Percentiles rank a stretch among this genome's conserved stretches.
These are phyloP conservation scores for Microcaecilia unicolor DNA, from an alignment of 2,797 vertebrate genomes.

Conservation along the genomic window DNA sequence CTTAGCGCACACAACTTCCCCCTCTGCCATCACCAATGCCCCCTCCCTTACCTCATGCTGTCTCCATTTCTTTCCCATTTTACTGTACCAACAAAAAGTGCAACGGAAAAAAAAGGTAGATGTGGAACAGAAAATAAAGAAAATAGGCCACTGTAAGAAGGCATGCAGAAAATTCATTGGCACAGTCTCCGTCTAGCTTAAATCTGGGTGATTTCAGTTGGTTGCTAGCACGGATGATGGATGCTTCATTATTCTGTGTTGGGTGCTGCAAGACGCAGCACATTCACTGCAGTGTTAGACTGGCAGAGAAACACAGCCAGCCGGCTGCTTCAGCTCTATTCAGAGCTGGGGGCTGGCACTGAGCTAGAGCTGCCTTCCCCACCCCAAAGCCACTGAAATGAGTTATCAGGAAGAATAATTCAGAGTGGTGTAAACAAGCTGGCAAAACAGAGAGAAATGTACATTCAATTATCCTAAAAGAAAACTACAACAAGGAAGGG, in stretches of 20 bases:
- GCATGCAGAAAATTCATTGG: neutral
- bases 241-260: neutral
- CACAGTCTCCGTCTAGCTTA: neutral
- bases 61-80: neutral
- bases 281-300: neutral
- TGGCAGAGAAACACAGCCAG: neutral
- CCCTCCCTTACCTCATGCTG: conserved; percentile 2
- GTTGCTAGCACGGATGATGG: neutral
- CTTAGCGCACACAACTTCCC: too few relatives aligned
- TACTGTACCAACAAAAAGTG: neutral
- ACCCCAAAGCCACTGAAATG: neutral
- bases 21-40: too few relatives aligned
- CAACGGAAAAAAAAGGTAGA: neutral
- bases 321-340: neutral
- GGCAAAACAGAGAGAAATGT: too few relatives aligned
- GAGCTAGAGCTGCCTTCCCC: neutral
- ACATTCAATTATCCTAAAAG: too few relatives aligned
- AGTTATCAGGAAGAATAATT: neutral
- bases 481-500: too few relatives aligned
- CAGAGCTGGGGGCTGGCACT: neutral
- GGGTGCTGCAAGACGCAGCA: neutral
- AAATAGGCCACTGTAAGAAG: neutral
- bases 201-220: neutral
- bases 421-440: neutral
- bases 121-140: neutral